Percentiles rank a stretch among this genome's conserved stretches.
Conservation (phyloP, 2,888 invertebrate species). For the Tetanocera ferruginea region DNA sequence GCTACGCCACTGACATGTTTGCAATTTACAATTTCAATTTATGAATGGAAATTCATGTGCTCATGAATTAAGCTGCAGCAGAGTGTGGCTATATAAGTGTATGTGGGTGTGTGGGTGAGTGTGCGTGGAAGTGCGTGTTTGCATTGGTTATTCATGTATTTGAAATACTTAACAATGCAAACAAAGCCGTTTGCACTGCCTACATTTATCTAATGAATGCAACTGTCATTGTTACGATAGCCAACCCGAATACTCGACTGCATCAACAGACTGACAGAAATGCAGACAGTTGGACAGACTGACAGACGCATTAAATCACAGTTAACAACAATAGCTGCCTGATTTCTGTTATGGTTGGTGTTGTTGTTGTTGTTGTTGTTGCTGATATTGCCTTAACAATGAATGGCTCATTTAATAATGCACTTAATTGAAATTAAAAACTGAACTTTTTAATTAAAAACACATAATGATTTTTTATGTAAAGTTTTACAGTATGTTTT, state of each 20-base stretch:
- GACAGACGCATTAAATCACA: not conserved
- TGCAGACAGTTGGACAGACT: not conserved
- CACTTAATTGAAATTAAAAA: too few species aligned
- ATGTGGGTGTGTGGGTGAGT: not conserved
- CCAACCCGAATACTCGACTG: too few species aligned
- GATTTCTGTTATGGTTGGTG: not conserved
- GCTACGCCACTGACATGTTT: too few species aligned
- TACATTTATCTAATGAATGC: conserved; percentile 23
- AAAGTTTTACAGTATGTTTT: too few species aligned
- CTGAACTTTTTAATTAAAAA: too few species aligned
- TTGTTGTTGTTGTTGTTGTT: not conserved
- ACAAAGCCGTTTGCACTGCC: conserved; percentile 21
- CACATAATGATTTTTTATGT: too few species aligned
- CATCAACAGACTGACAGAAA: not conserved
- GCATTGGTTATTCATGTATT: not conserved
- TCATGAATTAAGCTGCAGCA: too few species aligned
- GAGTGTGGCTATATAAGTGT: too few species aligned
- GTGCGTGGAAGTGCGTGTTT: not conserved
- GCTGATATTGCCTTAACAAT: too few species aligned
- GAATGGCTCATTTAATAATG: too few species aligned
- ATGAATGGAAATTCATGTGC: too few species aligned
- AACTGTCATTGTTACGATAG: not conserved
- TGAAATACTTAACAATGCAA: conserved; percentile 7
- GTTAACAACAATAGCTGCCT: not conserved
- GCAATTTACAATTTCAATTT: too few species aligned